A percentile compares a stretch with the other conserved stretches of the same genome.
Conservation (phyloP, 2,888 invertebrate genomes). For the Athalia circularis region DNA sequence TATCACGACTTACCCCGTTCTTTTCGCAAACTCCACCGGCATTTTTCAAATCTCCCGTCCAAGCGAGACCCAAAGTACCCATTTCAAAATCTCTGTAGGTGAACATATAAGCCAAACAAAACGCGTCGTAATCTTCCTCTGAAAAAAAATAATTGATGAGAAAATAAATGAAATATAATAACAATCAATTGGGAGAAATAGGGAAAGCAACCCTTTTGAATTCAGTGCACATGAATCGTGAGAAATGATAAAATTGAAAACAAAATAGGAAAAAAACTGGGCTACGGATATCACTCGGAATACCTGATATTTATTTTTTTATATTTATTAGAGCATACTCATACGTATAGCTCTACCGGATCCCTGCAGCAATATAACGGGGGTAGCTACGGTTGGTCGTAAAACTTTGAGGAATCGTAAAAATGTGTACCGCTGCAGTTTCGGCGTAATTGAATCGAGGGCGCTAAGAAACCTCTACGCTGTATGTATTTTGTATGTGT, state of each 20-base stretch:
- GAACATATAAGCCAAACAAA: constrained; percentile 99
- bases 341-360: too few species aligned
- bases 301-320: too few species aligned
- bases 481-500: neutral
- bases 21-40: constrained; percentile 99
- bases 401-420: constrained; percentile 38
- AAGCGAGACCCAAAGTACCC: constrained; percentile 97
- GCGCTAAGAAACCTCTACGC: neutral
- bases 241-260: too few species aligned
- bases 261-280: too few species aligned
- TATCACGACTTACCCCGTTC: constrained; percentile 88
- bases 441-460: constrained; percentile 31
- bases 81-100: constrained; percentile 97
- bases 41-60: constrained; percentile 97
- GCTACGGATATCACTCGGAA: too few species aligned
- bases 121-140: constrained; percentile 92
- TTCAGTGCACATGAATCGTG: neutral
- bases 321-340: too few species aligned
- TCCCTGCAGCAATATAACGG: neutral
- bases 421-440: neutral
- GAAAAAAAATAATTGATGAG: neutral
- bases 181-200: neutral
- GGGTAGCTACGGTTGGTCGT: constrained; percentile 10
- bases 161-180: neutral
- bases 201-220: neutral